Percentiles rank a stretch among this genome's conserved stretches.
Evolutionary conservation across 2,797 vertebrate species (phyloP).

Genomic region (Spinus pinus): DNA sequence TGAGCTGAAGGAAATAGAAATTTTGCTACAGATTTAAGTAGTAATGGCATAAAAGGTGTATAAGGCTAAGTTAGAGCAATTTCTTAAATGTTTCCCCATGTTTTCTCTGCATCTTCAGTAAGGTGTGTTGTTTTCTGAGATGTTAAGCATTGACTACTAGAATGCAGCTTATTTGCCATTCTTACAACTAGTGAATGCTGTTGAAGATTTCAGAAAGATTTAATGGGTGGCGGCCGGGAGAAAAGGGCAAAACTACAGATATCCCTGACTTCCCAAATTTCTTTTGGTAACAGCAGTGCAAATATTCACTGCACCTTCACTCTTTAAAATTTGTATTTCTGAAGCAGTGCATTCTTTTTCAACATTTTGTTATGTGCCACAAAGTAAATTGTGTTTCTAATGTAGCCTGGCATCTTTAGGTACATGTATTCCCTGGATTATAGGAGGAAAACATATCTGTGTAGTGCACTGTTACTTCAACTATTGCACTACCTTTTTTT

Average conservation of each 20-base stretch:
- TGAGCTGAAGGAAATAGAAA: neutral
- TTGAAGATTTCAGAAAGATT: neutral
- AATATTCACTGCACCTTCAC: neutral
- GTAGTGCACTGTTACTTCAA: neutral
- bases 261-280: neutral
- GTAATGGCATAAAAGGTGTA: neutral
- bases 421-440: neutral
- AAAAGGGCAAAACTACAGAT: neutral
- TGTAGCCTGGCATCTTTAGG: neutral
- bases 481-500: neutral
- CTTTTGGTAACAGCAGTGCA: neutral
- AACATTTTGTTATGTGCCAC: neutral
- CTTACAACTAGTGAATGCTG: neutral
- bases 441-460: neutral
- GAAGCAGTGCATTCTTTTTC: neutral
- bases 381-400: constrained; percentile 4
- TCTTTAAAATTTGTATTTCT: neutral
- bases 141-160: neutral
- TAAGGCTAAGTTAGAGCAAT: neutral
- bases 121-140: neutral
- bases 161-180: neutral
- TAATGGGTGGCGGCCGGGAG: fast-evolving
- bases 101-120: neutral
- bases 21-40: neutral
- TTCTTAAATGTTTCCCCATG: neutral